Conservation (phyloP, 1,140 invertebrate species). For the Sitobion miscanthi region DNA sequence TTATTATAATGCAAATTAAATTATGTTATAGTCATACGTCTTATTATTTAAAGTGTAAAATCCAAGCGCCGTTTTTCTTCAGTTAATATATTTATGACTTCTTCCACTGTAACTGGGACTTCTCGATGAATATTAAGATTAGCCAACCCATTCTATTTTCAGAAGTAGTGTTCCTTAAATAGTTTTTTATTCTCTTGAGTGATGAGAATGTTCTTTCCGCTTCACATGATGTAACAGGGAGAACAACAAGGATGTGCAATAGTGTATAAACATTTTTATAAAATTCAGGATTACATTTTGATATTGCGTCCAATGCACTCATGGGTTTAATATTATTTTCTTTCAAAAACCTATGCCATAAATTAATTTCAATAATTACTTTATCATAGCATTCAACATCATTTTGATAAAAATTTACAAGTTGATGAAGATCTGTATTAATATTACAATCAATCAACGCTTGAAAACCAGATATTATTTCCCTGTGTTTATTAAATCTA, state of each 20-base stretch:
- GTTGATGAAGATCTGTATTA: no score
- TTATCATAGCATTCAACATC: no score
- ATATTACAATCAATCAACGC: not conserved
- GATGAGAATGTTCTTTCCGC: no score
- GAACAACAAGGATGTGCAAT: not conserved
- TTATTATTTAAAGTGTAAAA: not conserved
- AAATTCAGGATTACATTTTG: slow-evolving; percentile 20
- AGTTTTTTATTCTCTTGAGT: no score
- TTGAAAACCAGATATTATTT: not conserved
- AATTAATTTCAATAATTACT: no score
- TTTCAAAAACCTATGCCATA: no score
- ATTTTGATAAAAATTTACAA: no score
- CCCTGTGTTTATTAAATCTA: not conserved
- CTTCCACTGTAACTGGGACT: not conserved
- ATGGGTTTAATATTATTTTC: no score
- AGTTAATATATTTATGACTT: not conserved
- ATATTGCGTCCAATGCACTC: not conserved
- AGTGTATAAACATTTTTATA: not conserved
- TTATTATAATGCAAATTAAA: no score
- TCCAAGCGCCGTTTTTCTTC: not conserved
- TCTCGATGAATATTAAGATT: not conserved
- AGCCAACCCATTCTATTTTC: not conserved
- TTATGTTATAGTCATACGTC: no score
- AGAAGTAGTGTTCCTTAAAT: no score
- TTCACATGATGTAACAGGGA: not conserved